Evolutionary conservation across 1,140 invertebrate genomes (phyloP).

Genomic region (Orchestia grillus): DNA sequence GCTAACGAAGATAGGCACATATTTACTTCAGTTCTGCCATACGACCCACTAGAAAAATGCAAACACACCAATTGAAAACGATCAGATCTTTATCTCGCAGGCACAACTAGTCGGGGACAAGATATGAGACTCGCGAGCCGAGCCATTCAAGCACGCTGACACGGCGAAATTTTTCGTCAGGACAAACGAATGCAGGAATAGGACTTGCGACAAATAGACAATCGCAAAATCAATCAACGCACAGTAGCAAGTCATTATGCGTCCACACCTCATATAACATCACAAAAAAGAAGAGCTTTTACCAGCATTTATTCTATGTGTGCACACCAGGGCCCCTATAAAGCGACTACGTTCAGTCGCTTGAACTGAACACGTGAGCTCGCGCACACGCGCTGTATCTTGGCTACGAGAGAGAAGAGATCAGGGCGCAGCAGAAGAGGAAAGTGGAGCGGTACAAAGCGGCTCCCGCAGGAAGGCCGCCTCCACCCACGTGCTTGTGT

Average conservation of each 20-base stretch:
- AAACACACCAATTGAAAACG: not conserved
- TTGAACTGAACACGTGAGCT: not conserved
- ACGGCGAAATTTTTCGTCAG: not conserved
- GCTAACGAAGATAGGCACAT: no score
- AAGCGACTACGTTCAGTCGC: not conserved
- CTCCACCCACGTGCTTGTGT: not conserved
- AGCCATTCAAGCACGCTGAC: not conserved
- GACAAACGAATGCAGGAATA: not conserved
- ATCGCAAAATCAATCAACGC: not conserved
- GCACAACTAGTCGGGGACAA: no score
- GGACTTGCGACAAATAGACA: not conserved
- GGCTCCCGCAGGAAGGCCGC: not conserved
- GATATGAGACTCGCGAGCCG: not conserved
- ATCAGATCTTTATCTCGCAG: no score
- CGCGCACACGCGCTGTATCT: not conserved
- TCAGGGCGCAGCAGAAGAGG: not conserved
- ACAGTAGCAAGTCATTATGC: not conserved
- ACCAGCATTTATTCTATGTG: not conserved
- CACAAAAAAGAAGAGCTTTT: not conserved
- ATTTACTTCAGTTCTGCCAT: no score
- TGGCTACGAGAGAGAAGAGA: not conserved
- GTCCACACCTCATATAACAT: not conserved
- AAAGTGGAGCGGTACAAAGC: not conserved
- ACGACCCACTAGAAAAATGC: no score
- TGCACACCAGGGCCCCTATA: not conserved